Evolutionary conservation across 1,140 invertebrate species (phyloP), one percentile per base, ranked within the genome.

Genomic region (Drosophila equinoxialis): DNA sequence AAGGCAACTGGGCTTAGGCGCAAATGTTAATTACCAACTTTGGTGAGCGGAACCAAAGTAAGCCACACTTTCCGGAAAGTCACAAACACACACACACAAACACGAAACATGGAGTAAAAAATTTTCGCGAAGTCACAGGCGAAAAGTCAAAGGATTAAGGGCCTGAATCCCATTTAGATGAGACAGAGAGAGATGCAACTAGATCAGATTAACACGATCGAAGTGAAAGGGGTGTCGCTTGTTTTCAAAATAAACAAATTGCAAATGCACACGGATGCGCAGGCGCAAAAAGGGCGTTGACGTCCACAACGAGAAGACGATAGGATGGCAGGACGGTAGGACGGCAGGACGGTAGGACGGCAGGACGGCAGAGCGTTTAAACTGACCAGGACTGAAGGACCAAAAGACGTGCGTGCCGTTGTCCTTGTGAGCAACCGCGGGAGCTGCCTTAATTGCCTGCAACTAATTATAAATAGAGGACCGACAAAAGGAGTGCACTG

Each of bases 221-320:
- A 8, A 42, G 63, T 65, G 79, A 87, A 87, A 87, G 84, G 84
- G 84, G 84, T 87, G 84, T 86, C 80, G 77, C 79, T 73, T 87
- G 83, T 87, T 87, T 87, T 87, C 79, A 87, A 87, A 87, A 87
- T 87, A 89, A 87, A 87, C 83, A 87, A 87, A 89, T 87, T 82
- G 84, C 79, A 71, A 86, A 87, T 45, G 45, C 70, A 72, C 39
- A 74, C 70, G 63, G 45, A 55, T 30, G 42, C 48, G 23, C 41
- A 62, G 20, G 62, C 45, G 17, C 30, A 51, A 48, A 14, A 26
- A 37, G 60, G 55, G 35, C 57, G 61, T 55, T 51, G 45, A 71
- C 80, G 81, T 68, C 77, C 60, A 65, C 66, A 11, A 14, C 20
- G 60, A 37, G 35, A 37, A 8, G 1, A 37, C 1, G 35, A 37